Conservation (phyloP, 2,797 vertebrate genomes). For the Channa striata region DNA sequence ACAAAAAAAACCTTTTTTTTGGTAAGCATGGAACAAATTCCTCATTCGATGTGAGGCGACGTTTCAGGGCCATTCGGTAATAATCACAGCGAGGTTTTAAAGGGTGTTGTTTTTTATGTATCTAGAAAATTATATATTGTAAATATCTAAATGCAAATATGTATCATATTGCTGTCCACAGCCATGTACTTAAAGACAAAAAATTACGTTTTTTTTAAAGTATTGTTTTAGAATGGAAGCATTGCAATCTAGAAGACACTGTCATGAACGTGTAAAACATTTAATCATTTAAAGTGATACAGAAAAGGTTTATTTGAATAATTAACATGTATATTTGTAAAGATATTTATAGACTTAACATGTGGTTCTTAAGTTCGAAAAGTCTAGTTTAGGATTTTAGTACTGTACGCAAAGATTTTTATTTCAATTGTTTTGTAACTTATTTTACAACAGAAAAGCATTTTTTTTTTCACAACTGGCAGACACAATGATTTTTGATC, state of each 20-base stretch:
- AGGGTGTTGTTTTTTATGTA: conserved; percentile 77
- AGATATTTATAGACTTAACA: conserved; percentile 97
- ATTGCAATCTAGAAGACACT: conserved; percentile 90
- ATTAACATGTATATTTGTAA: conserved; percentile 98
- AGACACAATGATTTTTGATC: conserved; percentile 79
- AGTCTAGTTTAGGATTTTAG: conserved; percentile 86
- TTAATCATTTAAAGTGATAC: conserved; percentile 87
- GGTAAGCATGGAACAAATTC: conserved; percentile 52
- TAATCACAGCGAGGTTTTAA: conserved; percentile 55
- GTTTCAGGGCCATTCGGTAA: conserved; percentile 72
- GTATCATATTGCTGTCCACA: conserved; percentile 84
- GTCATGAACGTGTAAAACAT: conserved; percentile 85
- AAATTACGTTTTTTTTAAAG: conserved; percentile 75
- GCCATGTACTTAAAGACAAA: conserved; percentile 80
- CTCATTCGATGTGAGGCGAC: conserved; percentile 30
- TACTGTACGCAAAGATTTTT: conserved; percentile 88
- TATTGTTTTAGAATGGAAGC: conserved; percentile 77
- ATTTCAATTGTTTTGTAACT: conserved; percentile 89
- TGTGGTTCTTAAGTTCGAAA: conserved; percentile 86
- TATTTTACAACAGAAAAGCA: conserved; percentile 91
- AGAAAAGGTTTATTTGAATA: conserved; percentile 90
- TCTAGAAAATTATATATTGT: conserved; percentile 91
- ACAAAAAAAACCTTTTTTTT: conserved; percentile 34
- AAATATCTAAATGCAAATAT: conserved; percentile 91
- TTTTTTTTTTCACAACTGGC: conserved; percentile 73